Evolutionary conservation across 2,888 invertebrate genomes (phyloP).

Genomic region (Kryphioiulus occultus): DNA sequence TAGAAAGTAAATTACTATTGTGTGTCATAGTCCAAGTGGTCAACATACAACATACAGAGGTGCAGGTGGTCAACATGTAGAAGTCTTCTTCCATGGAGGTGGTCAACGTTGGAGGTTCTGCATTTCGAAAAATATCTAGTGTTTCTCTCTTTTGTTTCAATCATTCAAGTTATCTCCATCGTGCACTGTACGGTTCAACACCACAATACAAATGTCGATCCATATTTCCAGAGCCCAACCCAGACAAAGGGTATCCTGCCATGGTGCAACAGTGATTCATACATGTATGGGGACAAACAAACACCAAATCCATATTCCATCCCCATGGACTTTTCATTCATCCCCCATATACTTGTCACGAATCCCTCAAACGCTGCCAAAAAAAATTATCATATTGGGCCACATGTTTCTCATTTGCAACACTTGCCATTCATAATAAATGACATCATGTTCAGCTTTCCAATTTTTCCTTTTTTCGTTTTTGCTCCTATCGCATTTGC

Average conservation of each 20-base stretch:
- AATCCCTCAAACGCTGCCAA: background rate
- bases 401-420: constrained; percentile 5
- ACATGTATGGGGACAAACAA: too few relatives aligned
- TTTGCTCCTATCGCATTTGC: background rate
- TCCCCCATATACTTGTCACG: background rate
- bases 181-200: background rate
- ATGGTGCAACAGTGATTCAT: background rate
- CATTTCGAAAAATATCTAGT: too few relatives aligned
- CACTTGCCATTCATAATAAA: constrained; percentile 5
- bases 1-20: too few relatives aligned
- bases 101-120: too few relatives aligned
- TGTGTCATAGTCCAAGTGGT: too few relatives aligned
- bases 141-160: background rate
- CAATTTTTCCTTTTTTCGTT: background rate
- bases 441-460: constrained; percentile 5
- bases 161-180: background rate
- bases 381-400: constrained; percentile 3
- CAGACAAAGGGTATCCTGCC: background rate
- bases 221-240: background rate
- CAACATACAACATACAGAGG: too few relatives aligned
- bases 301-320: background rate
- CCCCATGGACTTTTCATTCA: background rate
- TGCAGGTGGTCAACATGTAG: too few relatives aligned
- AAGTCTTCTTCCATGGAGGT: too few relatives aligned
- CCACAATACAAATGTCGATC: background rate